Base-by-base conservation (phyloP, 64 coral and sea anemone species). In the Montipora cactus region DNA sequence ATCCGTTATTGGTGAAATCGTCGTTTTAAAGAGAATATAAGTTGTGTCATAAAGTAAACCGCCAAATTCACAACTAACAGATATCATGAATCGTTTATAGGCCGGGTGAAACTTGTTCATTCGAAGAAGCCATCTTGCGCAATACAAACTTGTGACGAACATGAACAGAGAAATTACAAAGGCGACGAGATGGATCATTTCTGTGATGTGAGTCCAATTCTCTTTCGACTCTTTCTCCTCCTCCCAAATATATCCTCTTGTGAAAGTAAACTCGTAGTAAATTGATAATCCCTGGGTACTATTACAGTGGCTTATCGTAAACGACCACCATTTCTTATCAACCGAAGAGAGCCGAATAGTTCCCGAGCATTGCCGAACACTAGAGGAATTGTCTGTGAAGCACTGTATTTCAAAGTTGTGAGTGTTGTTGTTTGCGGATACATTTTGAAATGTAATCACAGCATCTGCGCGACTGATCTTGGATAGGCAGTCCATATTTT, bases 181-280 rank as follows among this genome's bases (percentile, higher is more conserved):
- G 49, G 80, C 83, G 1, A 75, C 37, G 5, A 84, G 0, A 46
- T 87, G 68, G 19, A 13, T 25, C 25, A 25, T 83, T 84, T 88
- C 92, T 57, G 53, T 6, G 4, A 89, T 12, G 37, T 89, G 89
- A 19, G 48, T 7, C 21, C 78, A 49, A 19, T 92, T 89, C 8
- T 92, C 89, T 8, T 69, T 79, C 9, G 89, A 89, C 20, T 37
- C 37, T 37, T 37, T 37, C 15, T 98, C 83, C 49, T 69, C 83
- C 23, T 95, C 69, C 96, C 96, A 98, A 19, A 82, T 83, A 16
- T 95, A 61, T 51, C 96, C 89, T 77, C 94, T 92, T 19, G 96
- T 95, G 16, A 98, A 57, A 50, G 71, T 88, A 47, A 98, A 94
- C 11, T 76, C 69, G 37, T 98, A 98, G 8, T 87, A 28, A 28